Base-by-base conservation (phyloP, 2,113 vertebrate genomes). In the Okapia johnstoni region DNA sequence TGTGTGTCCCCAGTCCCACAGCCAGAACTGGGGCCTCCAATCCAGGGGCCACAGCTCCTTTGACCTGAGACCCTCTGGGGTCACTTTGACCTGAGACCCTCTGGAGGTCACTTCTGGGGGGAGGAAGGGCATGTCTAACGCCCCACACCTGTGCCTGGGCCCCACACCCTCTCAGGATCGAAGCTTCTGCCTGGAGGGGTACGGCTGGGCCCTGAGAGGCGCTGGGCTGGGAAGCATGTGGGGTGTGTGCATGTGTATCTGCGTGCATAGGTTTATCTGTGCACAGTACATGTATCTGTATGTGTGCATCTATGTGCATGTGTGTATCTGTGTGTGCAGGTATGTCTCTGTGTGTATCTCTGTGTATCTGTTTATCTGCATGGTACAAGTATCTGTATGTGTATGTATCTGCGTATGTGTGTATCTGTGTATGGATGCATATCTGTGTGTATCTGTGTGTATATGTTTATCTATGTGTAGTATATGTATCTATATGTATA, bases 1-100 rank as follows among this genome's bases (percentile, higher is more conserved):
- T 43, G 61, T 7, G 0, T 19, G 54, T 2, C 16, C 43, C 10
- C 3, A 5, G 3, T 33, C 2, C 19, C 13, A 2, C 5, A 1
- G 5, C 9, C 55, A 11, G 77, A 36, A 16, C 23, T 2, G 11
- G 85, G 50, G 77, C 33, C 77, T 14, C 77, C 61, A 48, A 12
- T 6, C 17, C 7, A 0, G 77, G 43, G 11, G 23, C 83, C 1
- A 11, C 2, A 10, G 43, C 30, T 33, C 5, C 70, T n/a, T 26
- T 0, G 55, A 43, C 60, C 43, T 10, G 57, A 60, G 80, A 26
- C 40, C 60, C 80, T 55, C 5, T 3, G 33, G 3, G 1, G 57
- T n/a, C n/a, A n/a, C 30, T 25, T 36, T 0, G 48, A 43, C 54
- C n/a, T 6, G 50, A 46, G 85, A 26, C 43, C 83, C 73, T 33